Evolutionary conservation across 2,888 invertebrate species (phyloP), one percentile per base, ranked within the genome.

Genomic region (Eupithecia subfuscata): DNA sequence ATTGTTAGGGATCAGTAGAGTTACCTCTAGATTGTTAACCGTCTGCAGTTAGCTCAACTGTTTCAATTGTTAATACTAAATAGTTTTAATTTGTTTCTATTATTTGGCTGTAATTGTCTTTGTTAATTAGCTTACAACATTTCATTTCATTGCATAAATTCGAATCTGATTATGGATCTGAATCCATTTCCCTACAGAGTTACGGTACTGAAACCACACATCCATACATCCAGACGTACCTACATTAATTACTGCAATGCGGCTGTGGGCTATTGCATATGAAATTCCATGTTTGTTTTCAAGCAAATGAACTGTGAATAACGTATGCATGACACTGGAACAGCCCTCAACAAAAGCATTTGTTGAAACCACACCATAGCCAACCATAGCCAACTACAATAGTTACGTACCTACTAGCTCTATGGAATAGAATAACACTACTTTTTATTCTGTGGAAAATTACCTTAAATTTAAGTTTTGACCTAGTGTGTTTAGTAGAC

Each of bases 291-390:
- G 72, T 88, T 75, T 90, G 87, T 86, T 84, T 88, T 89, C 85
- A 84, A 81, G 83, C 86, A 85, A 86, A 85, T 82, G 84, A 86
- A 84, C 81, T 82, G 79, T 80, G 79, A 84, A 90, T 91, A 89
- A 90, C 85, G 83, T 88, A 91, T 92, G 89, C 88, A 89, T 87
- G 87, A 84, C 82, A 78, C 82, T 83, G 76, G 73, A 80, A 74
- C 63, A 63, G 30, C 11, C 9, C 18, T 16, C 18, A 18, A 64
- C 64, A 64, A 64, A 34, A 64, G 64, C 64, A 18, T 64, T 64
- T 64, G 16, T n/a, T 56, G 22, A 22, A 64, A 34, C 34, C 18
- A 64, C 34, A n/a, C n/a, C n/a, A n/a, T n/a, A n/a, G n/a, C n/a
- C n/a, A 18, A 8, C 18, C 25, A 60, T 25, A 60, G 5, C 5